A percentile compares a stretch with the other conserved stretches of the same genome.
Conservation (phyloP, 2,888 invertebrate genomes). For the Zaprionus obscuricornis region DNA sequence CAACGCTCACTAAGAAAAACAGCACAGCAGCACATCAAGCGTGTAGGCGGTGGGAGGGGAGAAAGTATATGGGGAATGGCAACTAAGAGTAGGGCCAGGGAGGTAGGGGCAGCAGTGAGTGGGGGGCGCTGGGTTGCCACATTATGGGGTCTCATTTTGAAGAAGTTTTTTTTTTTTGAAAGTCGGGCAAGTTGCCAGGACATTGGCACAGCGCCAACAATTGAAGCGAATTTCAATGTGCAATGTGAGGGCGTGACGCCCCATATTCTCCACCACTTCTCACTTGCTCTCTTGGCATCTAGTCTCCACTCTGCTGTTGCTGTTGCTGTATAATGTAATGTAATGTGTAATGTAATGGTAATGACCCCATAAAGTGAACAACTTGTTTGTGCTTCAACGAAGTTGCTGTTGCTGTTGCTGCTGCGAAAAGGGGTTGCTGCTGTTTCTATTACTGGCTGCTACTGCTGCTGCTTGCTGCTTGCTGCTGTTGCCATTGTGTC, state of each 20-base stretch:
- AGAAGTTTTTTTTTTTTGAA: constrained; percentile 44
- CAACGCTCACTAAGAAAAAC: too few species aligned
- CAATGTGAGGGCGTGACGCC: constrained; percentile 51
- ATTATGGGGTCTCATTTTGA: constrained; percentile 74
- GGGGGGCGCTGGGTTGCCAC: constrained; percentile 13
- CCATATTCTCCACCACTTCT: not conserved
- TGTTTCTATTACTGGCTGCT: too few species aligned
- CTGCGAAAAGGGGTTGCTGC: constrained; percentile 59
- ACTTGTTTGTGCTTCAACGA: constrained; percentile 74
- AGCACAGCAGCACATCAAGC: too few species aligned
- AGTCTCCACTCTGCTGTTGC: constrained; percentile 17
- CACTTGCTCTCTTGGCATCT: not conserved
- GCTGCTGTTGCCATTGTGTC: constrained; percentile 61
- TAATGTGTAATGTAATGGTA: constrained; percentile 73
- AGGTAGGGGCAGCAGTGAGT: not conserved
- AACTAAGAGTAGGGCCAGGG: constrained; percentile 1
- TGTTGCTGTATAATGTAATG: constrained; percentile 43
- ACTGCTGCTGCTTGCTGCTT: too few species aligned
- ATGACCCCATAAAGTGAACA: constrained; percentile 78
- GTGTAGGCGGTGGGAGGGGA: too few species aligned
- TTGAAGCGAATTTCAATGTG: constrained; percentile 77
- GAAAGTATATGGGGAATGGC: too few species aligned
- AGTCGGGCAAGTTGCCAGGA: constrained; percentile 17
- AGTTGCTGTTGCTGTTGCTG: constrained; percentile 20
- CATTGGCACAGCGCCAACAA: constrained; percentile 65